Evolutionary conservation across 2,797 vertebrate genomes (phyloP).

Genomic region (Myotis findleyi): DNA sequence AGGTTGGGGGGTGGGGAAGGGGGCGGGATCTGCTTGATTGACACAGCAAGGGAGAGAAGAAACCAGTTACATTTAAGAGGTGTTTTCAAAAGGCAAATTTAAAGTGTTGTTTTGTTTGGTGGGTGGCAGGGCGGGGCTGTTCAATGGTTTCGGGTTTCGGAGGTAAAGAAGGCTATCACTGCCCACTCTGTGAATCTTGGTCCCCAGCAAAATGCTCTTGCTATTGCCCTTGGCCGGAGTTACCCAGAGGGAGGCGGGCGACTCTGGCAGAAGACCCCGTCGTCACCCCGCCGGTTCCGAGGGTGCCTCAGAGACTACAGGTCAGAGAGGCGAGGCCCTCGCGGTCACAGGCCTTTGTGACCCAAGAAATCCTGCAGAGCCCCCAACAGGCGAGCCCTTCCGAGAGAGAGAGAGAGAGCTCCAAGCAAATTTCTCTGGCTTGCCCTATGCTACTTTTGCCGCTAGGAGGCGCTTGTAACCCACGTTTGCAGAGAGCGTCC

Average conservation of each 20-base stretch:
- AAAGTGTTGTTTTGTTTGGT: not conserved
- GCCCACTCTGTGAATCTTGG: not conserved
- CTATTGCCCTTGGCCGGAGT: not conserved
- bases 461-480: constrained; percentile 85
- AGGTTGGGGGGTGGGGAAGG: not conserved
- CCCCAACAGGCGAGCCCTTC: constrained; percentile 45
- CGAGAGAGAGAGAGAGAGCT: not conserved
- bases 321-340: not conserved
- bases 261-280: not conserved
- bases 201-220: not conserved
- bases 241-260: too few relatives aligned
- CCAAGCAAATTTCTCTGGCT: not conserved
- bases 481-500: constrained; percentile 75
- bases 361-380: constrained; percentile 58
- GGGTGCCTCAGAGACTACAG: not conserved
- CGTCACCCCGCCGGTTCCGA: not conserved
- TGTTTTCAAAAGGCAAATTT: not conserved
- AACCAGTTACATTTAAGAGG: not conserved
- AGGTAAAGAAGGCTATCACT: not conserved
- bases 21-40: not conserved
- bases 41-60: not conserved
- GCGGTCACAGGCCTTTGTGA: not conserved
- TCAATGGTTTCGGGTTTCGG: not conserved
- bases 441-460: constrained; percentile 63
- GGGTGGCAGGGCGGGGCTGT: not conserved